A percentile compares a stretch with the other conserved stretches of the same genome.
Conservation (phyloP, 2,113 vertebrate species). For the Chloropsis hardwickii region DNA sequence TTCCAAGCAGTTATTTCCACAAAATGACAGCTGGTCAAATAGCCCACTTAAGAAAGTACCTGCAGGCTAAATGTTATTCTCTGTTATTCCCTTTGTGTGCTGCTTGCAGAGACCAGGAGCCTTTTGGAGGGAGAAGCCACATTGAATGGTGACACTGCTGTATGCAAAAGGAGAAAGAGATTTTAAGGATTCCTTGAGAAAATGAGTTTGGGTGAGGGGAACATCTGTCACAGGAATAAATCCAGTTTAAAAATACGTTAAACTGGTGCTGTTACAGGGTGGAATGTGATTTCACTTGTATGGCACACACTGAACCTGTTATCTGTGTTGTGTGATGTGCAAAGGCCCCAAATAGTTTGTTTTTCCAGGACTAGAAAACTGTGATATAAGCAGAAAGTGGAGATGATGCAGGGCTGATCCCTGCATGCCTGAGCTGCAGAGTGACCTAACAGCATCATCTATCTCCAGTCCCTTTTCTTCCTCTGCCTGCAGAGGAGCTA, state of each 20-base stretch:
- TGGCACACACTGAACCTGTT: neutral
- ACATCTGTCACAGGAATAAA: neutral
- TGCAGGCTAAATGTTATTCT: neutral
- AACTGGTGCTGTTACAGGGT: neutral
- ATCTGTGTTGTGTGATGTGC: neutral
- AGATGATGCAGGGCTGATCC: neutral
- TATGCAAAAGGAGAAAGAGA: neutral
- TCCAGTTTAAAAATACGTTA: neutral
- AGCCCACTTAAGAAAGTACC: constrained; percentile 4
- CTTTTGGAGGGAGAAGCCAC: neutral
- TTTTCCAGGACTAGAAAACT: neutral
- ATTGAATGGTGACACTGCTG: neutral
- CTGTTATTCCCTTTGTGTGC: neutral
- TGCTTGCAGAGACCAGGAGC: neutral
- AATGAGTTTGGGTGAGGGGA: neutral
- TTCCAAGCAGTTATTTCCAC: neutral
- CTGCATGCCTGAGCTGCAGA: neutral
- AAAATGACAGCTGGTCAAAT: neutral
- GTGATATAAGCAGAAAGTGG: neutral
- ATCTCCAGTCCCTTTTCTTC: neutral
- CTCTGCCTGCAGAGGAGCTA: neutral
- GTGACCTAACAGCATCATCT: neutral
- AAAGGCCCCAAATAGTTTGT: neutral
- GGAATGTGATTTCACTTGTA: neutral
- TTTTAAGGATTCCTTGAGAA: neutral